phyloP scores from a whole-genome alignment of 2,113 vertebrate genomes.

The Lampris megalopsis region DNA sequence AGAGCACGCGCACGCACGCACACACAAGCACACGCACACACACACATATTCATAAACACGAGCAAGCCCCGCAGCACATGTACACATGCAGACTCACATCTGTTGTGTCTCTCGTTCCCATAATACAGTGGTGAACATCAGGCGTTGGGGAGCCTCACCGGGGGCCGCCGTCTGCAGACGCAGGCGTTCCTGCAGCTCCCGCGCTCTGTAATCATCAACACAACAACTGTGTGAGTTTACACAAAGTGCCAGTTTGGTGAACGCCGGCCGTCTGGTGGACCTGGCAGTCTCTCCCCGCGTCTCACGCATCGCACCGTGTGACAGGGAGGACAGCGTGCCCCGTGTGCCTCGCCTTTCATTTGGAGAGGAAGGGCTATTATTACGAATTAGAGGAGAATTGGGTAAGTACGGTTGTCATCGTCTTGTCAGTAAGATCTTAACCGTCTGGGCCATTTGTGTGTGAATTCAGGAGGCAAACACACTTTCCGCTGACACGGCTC shows the following conservation, averaged over 20 bases:
- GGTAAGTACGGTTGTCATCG: conserved; percentile 37
- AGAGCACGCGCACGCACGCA: too few species aligned
- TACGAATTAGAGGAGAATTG: conserved; percentile 35
- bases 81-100: conserved; percentile 51
- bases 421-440: conserved; percentile 2
- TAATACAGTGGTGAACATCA: conserved; percentile 44
- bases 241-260: conserved; percentile 54
- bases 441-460: not conserved
- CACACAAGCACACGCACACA: conserved; percentile 10
- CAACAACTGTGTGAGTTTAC: conserved; percentile 67
- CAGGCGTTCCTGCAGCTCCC: conserved; percentile 30
- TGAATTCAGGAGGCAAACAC: not conserved
- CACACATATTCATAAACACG: conserved; percentile 1
- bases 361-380: conserved; percentile 3
- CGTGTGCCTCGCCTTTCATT: conserved; percentile 44
- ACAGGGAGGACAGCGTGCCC: conserved; percentile 30
- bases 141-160: conserved; percentile 42
- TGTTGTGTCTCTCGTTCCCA: conserved; percentile 66
- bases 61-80: not conserved
- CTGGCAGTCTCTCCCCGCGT: conserved; percentile 56
- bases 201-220: conserved; percentile 77
- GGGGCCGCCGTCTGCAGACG: conserved; percentile 45
- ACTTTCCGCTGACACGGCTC: too few species aligned
- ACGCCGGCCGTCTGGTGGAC: conserved; percentile 64
- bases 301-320: conserved; percentile 34